Base-by-base conservation (phyloP, 2,113 vertebrate genomes). In the Bujurquina vittata region DNA sequence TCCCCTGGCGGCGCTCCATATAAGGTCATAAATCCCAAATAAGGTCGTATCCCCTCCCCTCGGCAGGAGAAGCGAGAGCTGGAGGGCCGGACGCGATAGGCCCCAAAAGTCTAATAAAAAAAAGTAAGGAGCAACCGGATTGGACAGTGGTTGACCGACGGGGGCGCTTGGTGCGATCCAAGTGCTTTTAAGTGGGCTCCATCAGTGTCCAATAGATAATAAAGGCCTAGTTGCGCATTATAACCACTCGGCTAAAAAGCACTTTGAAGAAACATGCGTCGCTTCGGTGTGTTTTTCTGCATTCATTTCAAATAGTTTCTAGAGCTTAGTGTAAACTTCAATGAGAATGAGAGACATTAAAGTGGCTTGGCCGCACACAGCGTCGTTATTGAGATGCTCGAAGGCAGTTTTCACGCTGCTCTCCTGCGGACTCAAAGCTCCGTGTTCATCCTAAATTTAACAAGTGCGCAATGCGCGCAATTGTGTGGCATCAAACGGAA, bases 11-110 rank as follows among this genome's bases (percentile, higher is more conserved):
- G 74, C 80, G 57, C 52, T 81, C 94, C 96, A 93, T 92, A 95
- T 95, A 93, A 85, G 95, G 95, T 10, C 75, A 93, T 77, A 23
- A 83, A 56, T 33, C 55, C 95, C 94, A 92, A 90, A 95, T 95
- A 92, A 92, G 94, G 94, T 35, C 54, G 74, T 61, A 26, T 33
- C 29, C 77, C 79, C 84, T 77, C 88, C 91, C 67, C 35, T 83
- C 49, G 12, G 31, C 40, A 69, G 73, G 84, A 67, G 80, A 7
- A 82, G 43, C 1, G 73, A 43, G 69, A 52, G 3, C 35, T 31
- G 43, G 33, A 18, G 35, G 6, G 3, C 11, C 37, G 2, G n/a
- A 7, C 1, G 37, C 78, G 84, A 95, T 94, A 95, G 95, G 95
- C 3, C 54, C 17, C 43, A 33, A 56, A 83, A 81, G 81, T 57